Conservation (phyloP, 2,113 vertebrate genomes). For the Rattus norvegicus region GRCr8 NC_086026.1:19712001-19712500, state of each 20-base stretch:
- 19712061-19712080: background rate
- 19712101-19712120: background rate
- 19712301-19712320: background rate
- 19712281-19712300: background rate
- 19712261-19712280: background rate
- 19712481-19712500: background rate
- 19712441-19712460: background rate
- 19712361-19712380: background rate
- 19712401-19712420: background rate
- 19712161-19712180: background rate
- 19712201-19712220: background rate
- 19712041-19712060: too few relatives aligned
- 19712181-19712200: background rate
- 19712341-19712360: background rate
- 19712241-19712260: background rate
- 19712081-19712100: background rate
- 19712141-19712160: background rate
- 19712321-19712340: background rate
- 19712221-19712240: background rate
- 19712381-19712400: background rate
- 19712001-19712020: background rate
- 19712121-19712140: background rate
- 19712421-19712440: background rate
- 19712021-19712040: too few relatives aligned
- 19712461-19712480: conserved; percentile 14